A percentile compares a stretch with the other conserved stretches of the same genome.
Conservation (phyloP, 2,113 vertebrate genomes). For the Channa maculata region DNA sequence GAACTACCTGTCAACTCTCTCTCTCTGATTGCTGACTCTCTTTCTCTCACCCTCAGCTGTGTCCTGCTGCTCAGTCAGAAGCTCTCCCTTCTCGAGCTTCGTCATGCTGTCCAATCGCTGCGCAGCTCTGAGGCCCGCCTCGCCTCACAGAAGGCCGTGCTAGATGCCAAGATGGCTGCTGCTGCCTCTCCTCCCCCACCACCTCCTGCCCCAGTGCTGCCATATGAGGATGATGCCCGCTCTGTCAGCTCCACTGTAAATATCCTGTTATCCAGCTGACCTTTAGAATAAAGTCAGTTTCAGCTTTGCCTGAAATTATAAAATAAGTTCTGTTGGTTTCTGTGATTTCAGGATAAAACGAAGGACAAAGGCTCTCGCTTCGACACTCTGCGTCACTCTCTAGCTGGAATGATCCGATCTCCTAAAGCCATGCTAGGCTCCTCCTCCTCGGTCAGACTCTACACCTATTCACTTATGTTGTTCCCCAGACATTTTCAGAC, state of each 20-base stretch:
- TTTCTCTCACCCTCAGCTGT: conserved; percentile 48
- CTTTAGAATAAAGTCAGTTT: too few relatives aligned
- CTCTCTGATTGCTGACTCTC: not conserved
- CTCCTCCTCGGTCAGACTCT: conserved; percentile 87
- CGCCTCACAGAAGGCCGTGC: conserved; percentile 90
- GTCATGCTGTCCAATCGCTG: conserved; percentile 92
- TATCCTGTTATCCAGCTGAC: too few relatives aligned
- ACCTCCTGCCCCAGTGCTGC: conserved; percentile 90
- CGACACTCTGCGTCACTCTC: conserved; percentile 95
- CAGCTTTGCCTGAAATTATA: too few relatives aligned
- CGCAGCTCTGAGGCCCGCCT: conserved; percentile 91
- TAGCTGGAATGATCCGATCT: conserved; percentile 94
- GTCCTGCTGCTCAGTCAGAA: conserved; percentile 90
- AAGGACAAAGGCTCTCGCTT: conserved; percentile 95
- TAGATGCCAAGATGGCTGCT: conserved; percentile 88
- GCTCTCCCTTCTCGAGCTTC: conserved; percentile 91
- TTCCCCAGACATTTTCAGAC: too few relatives aligned
- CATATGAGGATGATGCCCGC: conserved; percentile 95
- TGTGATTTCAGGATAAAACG: conserved; percentile 86
- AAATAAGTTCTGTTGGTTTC: too few relatives aligned
- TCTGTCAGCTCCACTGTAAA: conserved; percentile 93
- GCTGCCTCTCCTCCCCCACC: conserved; percentile 87
- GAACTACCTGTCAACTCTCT: not conserved
- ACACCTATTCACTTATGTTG: not conserved
- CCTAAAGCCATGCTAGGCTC: conserved; percentile 91